Evolutionary conservation across 2,888 invertebrate genomes (phyloP), one percentile per base, ranked within the genome.

Genomic region (Drosophila colorata): DNA sequence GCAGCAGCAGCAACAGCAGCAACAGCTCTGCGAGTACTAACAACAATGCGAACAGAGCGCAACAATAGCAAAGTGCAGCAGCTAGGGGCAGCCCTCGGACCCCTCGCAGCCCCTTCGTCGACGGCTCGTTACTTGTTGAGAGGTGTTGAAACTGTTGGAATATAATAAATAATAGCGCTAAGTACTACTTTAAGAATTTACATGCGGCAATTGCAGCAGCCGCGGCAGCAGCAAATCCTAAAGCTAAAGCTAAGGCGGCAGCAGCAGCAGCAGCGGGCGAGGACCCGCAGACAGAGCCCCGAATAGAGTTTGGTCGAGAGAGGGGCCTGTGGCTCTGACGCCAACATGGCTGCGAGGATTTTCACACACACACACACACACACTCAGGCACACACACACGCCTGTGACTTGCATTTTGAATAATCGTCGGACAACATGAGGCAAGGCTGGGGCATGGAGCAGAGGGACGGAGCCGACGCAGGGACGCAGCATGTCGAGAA

Each of bases 131-230:
- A 90, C 88, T 90, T 90, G 90, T 90, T 90, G 90, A 89, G 87
- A 90, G 87, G 87, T 90, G 90, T 84, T 90, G 87, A 84, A 90
- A 90, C 89, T 88, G 88, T 83, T 90, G 88, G 88, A 88, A 90
- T 89, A 90, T 88, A 90, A 90, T 90, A 90, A 90, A 90, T 90
- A 90, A 90, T 90, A 90, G 87, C 79, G 80, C 78, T 90, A 90
- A 90, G 90, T 88, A 90, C 89, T 86, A 86, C 87, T 90, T 90
- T 87, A 88, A 90, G 90, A 90, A 90, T 90, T 90, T 89, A 85
- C 89, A 90, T 89, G 86, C 85, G 78, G 82, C 86, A 88, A 82
- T 88, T 87, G 83, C 86, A 73, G 78, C 69, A 59, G 81, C 59
- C 66, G 77, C 65, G 69, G 69, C 59, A 72, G 74, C 79, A 49